These are phyloP conservation scores for Coracopsis vasa DNA, from an alignment of 2,113 vertebrate genomes.

Conservation along the genomic window DNA sequence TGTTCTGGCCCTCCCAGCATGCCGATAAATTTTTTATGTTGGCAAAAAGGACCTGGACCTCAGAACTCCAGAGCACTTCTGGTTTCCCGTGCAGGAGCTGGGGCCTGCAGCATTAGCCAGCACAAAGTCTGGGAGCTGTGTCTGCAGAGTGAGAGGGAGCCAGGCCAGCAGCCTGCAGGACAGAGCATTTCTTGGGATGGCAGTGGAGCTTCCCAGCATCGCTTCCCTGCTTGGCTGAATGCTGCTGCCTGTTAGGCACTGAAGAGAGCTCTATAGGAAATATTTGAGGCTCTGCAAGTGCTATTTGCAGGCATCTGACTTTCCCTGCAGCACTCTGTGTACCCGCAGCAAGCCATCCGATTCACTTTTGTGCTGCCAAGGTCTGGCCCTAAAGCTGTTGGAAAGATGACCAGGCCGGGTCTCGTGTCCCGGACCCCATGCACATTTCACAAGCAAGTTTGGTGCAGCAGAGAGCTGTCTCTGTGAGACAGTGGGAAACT, in stretches of 20 bases:
- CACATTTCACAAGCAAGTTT: rapidly evolving
- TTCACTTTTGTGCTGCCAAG: rapidly evolving
- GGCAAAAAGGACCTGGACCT: background rate
- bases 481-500: background rate
- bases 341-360: rapidly evolving
- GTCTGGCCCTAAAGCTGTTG: background rate
- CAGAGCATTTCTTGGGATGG: background rate
- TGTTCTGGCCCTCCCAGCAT: background rate
- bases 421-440: rapidly evolving
- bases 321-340: background rate
- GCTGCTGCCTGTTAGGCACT: background rate
- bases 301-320: background rate
- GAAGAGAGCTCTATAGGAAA: background rate
- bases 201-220: background rate
- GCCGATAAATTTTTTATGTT: background rate
- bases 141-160: rapidly evolving
- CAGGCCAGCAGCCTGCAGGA: rapidly evolving
- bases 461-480: background rate
- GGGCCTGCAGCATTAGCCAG: background rate
- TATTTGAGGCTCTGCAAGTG: background rate
- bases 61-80: background rate
- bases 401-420: background rate
- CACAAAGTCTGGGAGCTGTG: background rate
- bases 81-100: background rate
- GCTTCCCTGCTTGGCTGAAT: rapidly evolving